Base-by-base conservation (phyloP, 92 coral and sea anemone genomes). In the Epizoanthus fatuus region DNA sequence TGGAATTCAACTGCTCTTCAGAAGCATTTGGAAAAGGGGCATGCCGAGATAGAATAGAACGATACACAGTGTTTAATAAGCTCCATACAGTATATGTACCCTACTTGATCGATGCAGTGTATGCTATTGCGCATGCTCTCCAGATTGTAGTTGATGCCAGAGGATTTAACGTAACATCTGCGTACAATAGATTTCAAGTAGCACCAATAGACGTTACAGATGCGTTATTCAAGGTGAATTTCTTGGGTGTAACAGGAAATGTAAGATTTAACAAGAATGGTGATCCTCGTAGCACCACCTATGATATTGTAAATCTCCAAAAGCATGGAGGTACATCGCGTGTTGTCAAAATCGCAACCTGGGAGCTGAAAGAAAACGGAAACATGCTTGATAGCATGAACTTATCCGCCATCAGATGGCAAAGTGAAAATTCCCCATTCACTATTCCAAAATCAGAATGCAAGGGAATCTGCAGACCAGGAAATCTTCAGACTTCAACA, bases 1-100 rank as follows among this genome's bases (percentile, higher is more conserved):
- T 15, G 7, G 74, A 79, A 63, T 52, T 16, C 4, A 32, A 79
- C 84, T 79, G 84, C n/a, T 49, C 73, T 77, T 74, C 72, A 40
- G n/a, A 15, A 7, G 42, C 10, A n/a, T 15, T 19, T 16, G 13
- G 15, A 14, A 16, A 15, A 39, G 55, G 45, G 13, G 7, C 16
- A 53, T 44, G 38, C 20, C 39, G 70, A 0, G 11, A 15, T 14
- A 77, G 7, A 44, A 22, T 16, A 7, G 40, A 77, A 20, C 73
- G 8, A 25, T 2, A 63, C 2, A 16, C 47, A 4, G 60, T 14
- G 13, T 60, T 63, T 20, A 22, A 63, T 6, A 56, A 79, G 37
- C 29, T 79, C 2, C 38, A 39, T 12, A 14, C 39, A 15, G 74
- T n/a, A 3, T 63, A 60, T 42, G 12, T 47, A 19, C 84, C 84